Percentiles rank a stretch among this genome's conserved stretches.
Conservation (phyloP, 2,888 invertebrate genomes). For the Hirtodrosophila confusa region DNA sequence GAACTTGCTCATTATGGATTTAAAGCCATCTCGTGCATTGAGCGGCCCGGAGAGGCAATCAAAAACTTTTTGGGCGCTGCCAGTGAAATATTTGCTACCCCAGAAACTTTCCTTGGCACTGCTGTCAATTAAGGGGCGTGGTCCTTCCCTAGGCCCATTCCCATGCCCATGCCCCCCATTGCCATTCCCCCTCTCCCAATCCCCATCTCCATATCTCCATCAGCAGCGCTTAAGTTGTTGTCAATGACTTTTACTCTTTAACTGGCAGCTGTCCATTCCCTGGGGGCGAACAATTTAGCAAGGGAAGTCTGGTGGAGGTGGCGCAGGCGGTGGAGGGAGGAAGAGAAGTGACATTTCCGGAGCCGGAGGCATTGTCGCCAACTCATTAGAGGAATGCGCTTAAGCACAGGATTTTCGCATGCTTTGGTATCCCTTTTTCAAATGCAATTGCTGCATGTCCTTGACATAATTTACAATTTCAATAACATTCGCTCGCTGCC, state of each 20-base stretch:
- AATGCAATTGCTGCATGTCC: slow-evolving; percentile 63
- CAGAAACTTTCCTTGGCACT: slow-evolving; percentile 24
- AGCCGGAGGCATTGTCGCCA: slow-evolving; percentile 10
- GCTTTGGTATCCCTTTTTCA: slow-evolving; percentile 17
- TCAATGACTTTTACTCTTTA: slow-evolving; percentile 76
- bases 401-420: slow-evolving; percentile 38
- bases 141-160: neutral
- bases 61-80: slow-evolving; percentile 41
- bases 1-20: slow-evolving; percentile 64
- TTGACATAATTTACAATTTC: slow-evolving; percentile 79
- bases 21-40: slow-evolving; percentile 38
- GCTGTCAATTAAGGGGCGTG: slow-evolving; percentile 49
- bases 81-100: slow-evolving; percentile 15
- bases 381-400: slow-evolving; percentile 53
- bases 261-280: slow-evolving; percentile 71
- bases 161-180: neutral
- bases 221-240: slow-evolving; percentile 43
- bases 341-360: neutral
- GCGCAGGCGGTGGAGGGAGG: too few species aligned
- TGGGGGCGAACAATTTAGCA: slow-evolving; percentile 20
- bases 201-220: neutral
- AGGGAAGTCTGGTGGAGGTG: neutral
- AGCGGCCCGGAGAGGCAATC: slow-evolving; percentile 34
- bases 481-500: slow-evolving; percentile 57
- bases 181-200: neutral